Evolutionary conservation across 2,888 invertebrate genomes (phyloP).

Genomic region (Itoplectis maculator): DNA sequence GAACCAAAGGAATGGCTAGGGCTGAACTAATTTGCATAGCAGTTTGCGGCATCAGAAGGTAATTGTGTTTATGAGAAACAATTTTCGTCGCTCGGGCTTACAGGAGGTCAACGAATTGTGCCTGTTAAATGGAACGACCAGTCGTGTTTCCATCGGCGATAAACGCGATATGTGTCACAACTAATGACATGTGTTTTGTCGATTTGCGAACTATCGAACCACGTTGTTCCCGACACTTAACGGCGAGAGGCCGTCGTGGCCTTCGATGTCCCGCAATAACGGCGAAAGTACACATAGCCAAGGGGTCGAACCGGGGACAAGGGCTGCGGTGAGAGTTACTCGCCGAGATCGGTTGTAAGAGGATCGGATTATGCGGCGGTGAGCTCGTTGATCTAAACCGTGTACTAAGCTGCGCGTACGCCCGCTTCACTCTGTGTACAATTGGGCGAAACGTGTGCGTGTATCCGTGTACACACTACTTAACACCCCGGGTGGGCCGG

Average conservation of each 20-base stretch:
- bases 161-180: neutral
- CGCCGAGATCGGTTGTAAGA: constrained; percentile 68
- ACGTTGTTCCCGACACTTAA: constrained; percentile 31
- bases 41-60: too few species aligned
- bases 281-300: neutral
- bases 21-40: too few species aligned
- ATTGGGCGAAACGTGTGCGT: constrained; percentile 28
- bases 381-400: constrained; percentile 66
- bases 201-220: constrained; percentile 11
- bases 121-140: too few species aligned
- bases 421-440: constrained; percentile 52
- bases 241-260: constrained; percentile 28
- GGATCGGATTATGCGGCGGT: constrained; percentile 63
- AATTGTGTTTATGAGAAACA: too few species aligned
- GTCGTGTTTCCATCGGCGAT: neutral
- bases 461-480: constrained; percentile 55
- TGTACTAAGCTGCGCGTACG: constrained; percentile 61
- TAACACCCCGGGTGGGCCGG: constrained; percentile 55
- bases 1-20: neutral
- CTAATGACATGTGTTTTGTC: neutral
- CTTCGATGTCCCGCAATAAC: constrained; percentile 36
- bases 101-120: too few species aligned
- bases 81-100: too few species aligned
- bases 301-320: constrained; percentile 46
- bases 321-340: constrained; percentile 63